Conservation (phyloP, 2,113 vertebrate species). For the Oplegnathus fasciatus region DNA sequence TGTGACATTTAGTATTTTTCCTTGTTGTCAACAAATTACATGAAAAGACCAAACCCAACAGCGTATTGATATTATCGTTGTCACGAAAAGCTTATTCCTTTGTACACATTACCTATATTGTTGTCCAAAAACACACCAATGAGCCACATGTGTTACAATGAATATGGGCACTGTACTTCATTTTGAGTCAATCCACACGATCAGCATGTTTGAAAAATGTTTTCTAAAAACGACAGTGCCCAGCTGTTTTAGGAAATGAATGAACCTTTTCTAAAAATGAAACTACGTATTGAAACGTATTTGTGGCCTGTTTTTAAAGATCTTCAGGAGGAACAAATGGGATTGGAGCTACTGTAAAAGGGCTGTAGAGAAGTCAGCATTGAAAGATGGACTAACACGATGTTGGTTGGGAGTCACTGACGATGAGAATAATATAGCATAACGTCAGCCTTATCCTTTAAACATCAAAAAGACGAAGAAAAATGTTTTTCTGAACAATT, state of each 20-base stretch:
- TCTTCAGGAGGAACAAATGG: neutral
- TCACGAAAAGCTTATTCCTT: too few relatives aligned
- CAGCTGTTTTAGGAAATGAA: neutral
- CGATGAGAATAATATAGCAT: neutral
- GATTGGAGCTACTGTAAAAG: neutral
- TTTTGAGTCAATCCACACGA: neutral
- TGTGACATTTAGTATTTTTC: too few relatives aligned
- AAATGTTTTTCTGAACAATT: neutral
- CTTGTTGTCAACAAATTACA: too few relatives aligned
- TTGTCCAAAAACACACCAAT: too few relatives aligned
- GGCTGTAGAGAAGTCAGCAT: neutral
- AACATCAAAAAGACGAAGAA: neutral
- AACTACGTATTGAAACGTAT: neutral
- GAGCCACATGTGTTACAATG: neutral
- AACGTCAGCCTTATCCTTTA: neutral
- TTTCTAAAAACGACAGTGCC: neutral
- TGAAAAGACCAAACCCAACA: too few relatives aligned
- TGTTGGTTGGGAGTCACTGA: neutral
- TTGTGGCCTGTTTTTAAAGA: constrained; percentile 2
- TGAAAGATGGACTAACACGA: neutral
- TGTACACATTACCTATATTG: too few relatives aligned
- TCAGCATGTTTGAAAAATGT: neutral
- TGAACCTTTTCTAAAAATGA: constrained; percentile 4
- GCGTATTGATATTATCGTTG: too few relatives aligned
- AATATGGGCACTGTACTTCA: neutral